A percentile compares a stretch with the other conserved stretches of the same genome.
These are phyloP conservation scores for Cataglyphis altisquamis DNA, from an alignment of 2,888 invertebrate species.

Conservation along the genomic window DNA sequence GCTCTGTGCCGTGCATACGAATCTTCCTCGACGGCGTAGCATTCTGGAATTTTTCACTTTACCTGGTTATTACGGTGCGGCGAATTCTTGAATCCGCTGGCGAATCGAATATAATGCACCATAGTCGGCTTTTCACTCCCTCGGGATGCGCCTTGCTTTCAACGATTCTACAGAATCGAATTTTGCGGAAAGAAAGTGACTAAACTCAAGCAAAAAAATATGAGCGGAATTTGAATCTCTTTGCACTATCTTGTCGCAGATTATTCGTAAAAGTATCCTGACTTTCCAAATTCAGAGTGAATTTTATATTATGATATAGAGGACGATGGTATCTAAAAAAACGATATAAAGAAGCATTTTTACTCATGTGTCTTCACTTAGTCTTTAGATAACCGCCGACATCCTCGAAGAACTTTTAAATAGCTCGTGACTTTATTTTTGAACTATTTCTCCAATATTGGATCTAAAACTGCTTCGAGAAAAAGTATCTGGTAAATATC, in stretches of 20 bases:
- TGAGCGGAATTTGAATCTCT: neutral
- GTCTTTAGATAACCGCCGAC: conserved; percentile 4
- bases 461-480: conserved; percentile 4
- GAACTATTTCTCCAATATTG: conserved; percentile 11
- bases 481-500: conserved; percentile 23
- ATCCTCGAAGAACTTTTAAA: conserved; percentile 57
- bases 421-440: conserved; percentile 61
- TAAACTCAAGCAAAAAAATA: conserved; percentile 10
- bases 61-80: conserved; percentile 60
- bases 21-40: conserved; percentile 51
- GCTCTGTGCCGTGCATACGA: conserved; percentile 64
- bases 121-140: conserved; percentile 44
- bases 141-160: neutral
- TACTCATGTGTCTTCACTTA: conserved; percentile 18
- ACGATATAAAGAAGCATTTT: conserved; percentile 8
- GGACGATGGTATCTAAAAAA: conserved; percentile 34
- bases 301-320: conserved; percentile 17
- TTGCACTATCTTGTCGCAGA: neutral
- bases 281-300: conserved; percentile 23
- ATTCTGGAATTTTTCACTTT: conserved; percentile 65
- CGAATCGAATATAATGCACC: conserved; percentile 47
- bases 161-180: conserved; percentile 35
- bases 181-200: conserved; percentile 30
- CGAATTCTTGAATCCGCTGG: conserved; percentile 37
- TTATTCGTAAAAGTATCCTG: conserved; percentile 33